Evolutionary conservation across 2,888 invertebrate species (phyloP), one percentile per base, ranked within the genome.

Genomic region (Epinotia brunnichana): DNA sequence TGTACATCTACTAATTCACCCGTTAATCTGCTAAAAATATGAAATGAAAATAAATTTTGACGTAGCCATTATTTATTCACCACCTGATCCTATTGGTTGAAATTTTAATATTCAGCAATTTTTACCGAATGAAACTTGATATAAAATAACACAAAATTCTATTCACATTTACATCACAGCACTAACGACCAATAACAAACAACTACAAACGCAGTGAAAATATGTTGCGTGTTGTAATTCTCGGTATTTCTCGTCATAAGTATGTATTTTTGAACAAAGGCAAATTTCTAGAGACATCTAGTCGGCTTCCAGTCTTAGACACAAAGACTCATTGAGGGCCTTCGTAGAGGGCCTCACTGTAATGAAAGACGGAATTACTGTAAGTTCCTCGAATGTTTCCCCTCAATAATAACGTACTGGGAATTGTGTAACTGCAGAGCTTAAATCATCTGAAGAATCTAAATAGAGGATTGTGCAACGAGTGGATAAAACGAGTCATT

Each of bases 251-350:
- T 13, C 44, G 15, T 48, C 17, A n/a, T 48, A 68, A 68, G 48
- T 68, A 35, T 59, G 48, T 68, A 35, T 59, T 59, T 68, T 29
- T 48, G 59, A 68, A 68, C 68, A 68, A 66, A 66, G 51, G 41
- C 54, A 11, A 41, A 66, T 66, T 35, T 66, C 54, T 66, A 54
- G 56, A 66, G 56, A 56, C 66, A 66, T 41, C 66, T 66, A 66
- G 54, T 41, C 54, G n/a, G 48, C 64, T 64, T 64, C 53, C 64
- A 56, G 54, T 41, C 21, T 64, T 53, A 53, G 54, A 19, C 64
- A 64, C 63, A 66, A 66, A 56, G 66, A 19, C 54, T n/a, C 66
- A 24, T 64, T 54, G 51, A 53, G 51, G 24, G 29, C 29, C 19
- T 7, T n/a, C 66, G 24, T 64, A 64, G 35, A 53, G 51, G n/a